A percentile compares a stretch with the other conserved stretches of the same genome.
These are phyloP conservation scores for Hypercompe scribonia DNA, from an alignment of 2,888 invertebrate species.

Conservation along the genomic window DNA sequence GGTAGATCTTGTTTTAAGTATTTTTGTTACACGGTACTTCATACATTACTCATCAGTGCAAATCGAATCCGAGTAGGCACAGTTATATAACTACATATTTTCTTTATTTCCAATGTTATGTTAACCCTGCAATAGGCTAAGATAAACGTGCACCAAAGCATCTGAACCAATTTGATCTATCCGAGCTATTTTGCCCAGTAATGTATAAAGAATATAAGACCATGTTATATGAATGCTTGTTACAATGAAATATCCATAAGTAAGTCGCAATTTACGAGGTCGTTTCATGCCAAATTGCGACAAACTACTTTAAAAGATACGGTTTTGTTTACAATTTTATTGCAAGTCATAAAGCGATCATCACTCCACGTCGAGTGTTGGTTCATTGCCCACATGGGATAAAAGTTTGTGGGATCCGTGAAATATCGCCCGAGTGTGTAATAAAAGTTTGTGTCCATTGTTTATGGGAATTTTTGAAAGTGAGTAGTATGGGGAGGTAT, in stretches of 20 bases:
- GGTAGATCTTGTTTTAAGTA: too few relatives aligned
- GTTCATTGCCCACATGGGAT: neutral
- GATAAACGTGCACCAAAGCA: neutral
- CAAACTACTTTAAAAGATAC: neutral
- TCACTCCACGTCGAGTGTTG: neutral
- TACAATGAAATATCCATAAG: neutral
- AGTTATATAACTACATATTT: too few relatives aligned
- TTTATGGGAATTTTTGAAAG: neutral
- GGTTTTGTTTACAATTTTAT: neutral
- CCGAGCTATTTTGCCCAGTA: neutral
- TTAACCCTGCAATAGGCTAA: too few relatives aligned
- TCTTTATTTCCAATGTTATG: too few relatives aligned
- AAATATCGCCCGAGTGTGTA: neutral
- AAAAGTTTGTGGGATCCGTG: neutral
- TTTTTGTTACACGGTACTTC: too few relatives aligned
- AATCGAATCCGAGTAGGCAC: too few relatives aligned
- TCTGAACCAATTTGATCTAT: neutral
- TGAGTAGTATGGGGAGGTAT: too few relatives aligned
- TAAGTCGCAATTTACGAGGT: neutral
- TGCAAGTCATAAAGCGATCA: neutral
- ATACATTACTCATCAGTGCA: too few relatives aligned
- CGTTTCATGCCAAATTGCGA: neutral
- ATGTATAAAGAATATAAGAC: neutral
- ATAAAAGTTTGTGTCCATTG: neutral
- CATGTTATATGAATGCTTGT: neutral